These are phyloP conservation scores for human (Homo sapiens) DNA, from an alignment of 2,113 vertebrate species.

Conservation along the genomic window GRCh38 chr20:7193501-7194000, in stretches of 20 bases:
- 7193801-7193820: not conserved
- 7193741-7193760: not conserved
- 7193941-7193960: slow-evolving; percentile 7
- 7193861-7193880: not conserved
- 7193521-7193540: not conserved
- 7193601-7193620: not conserved
- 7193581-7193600: not conserved
- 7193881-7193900: not conserved
- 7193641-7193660: not conserved
- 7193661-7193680: not conserved
- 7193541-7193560: not conserved
- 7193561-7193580: not conserved
- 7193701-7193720: not conserved
- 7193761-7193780: not conserved
- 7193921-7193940: not conserved
- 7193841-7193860: not conserved
- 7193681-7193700: not conserved
- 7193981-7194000: not conserved
- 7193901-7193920: not conserved
- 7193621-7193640: not conserved
- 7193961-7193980: not conserved
- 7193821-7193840: not conserved
- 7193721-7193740: not conserved
- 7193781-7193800: not conserved
- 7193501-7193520: not conserved